Percentiles rank a stretch among this genome's conserved stretches.
phyloP scores from a whole-genome alignment of 1,140 invertebrate species.

The Oppia nitens region DNA sequence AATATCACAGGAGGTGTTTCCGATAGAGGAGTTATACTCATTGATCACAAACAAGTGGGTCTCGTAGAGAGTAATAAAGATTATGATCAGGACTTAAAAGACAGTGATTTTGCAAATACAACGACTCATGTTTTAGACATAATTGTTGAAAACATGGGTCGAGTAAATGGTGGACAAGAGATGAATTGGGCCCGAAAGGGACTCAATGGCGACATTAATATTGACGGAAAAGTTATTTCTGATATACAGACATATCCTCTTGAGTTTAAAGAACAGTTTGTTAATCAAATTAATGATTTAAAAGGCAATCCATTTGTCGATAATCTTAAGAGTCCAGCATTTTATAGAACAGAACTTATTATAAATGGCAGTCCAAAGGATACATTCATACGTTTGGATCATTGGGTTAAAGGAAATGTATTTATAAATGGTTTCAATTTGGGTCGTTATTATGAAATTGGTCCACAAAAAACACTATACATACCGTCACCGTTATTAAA shows the following conservation, averaged over 20 bases:
- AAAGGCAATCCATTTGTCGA: not conserved
- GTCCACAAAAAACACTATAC: constrained; percentile 40
- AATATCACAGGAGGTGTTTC: not conserved
- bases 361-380: not conserved
- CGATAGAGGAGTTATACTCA: not conserved
- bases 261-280: constrained; percentile 2
- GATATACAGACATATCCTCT: constrained; percentile 6
- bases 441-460: constrained; percentile 40
- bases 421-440: constrained; percentile 46
- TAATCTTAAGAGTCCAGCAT: not conserved
- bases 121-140: constrained; percentile 5
- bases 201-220: not conserved
- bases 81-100: not conserved
- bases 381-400: not conserved
- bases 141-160: constrained; percentile 20
- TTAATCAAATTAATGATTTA: not conserved
- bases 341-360: not conserved
- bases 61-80: not conserved
- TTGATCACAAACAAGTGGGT: not conserved
- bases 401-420: constrained; percentile 23
- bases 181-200: constrained; percentile 4
- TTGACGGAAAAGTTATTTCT: not conserved
- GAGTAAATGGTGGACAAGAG: constrained; percentile 14
- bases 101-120: not conserved
- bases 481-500: constrained; percentile 27